These are phyloP conservation scores for Cnemophilus loriae DNA, from an alignment of 2,113 vertebrate genomes.

Conservation along the genomic window DNA sequence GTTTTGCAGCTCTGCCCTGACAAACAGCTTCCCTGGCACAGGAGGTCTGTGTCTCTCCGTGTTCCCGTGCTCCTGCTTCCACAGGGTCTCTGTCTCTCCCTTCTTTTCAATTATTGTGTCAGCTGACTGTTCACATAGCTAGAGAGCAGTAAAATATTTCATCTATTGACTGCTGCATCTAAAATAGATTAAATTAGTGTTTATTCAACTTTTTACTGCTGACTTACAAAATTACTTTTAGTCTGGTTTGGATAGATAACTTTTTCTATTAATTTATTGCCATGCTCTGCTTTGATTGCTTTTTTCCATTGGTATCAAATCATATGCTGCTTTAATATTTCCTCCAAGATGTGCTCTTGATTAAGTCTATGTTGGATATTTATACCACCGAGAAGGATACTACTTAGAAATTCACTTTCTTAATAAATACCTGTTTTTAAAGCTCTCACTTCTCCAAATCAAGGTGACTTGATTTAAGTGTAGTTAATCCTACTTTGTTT, in stretches of 20 bases:
- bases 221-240: constrained; percentile 61
- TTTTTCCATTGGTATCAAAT: constrained; percentile 46
- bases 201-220: constrained; percentile 61
- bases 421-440: constrained; percentile 36
- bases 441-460: background rate
- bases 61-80: background rate
- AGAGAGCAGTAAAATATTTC: constrained; percentile 23
- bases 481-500: background rate
- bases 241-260: constrained; percentile 57
- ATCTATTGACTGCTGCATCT: constrained; percentile 34
- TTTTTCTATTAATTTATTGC: constrained; percentile 63
- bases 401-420: constrained; percentile 18
- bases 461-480: background rate
- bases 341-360: constrained; percentile 33
- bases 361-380: constrained; percentile 37
- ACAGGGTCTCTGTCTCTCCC: background rate
- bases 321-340: constrained; percentile 57
- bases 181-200: constrained; percentile 45
- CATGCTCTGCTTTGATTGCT: constrained; percentile 60
- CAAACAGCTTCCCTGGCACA: background rate
- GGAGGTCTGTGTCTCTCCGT: background rate
- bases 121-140: background rate
- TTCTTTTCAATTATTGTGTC: background rate
- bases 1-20: background rate
- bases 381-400: background rate